Percentiles rank a stretch among this genome's conserved stretches.
Conservation (phyloP, 2,797 vertebrate species). For the Oreonectes daqikongensis region DNA sequence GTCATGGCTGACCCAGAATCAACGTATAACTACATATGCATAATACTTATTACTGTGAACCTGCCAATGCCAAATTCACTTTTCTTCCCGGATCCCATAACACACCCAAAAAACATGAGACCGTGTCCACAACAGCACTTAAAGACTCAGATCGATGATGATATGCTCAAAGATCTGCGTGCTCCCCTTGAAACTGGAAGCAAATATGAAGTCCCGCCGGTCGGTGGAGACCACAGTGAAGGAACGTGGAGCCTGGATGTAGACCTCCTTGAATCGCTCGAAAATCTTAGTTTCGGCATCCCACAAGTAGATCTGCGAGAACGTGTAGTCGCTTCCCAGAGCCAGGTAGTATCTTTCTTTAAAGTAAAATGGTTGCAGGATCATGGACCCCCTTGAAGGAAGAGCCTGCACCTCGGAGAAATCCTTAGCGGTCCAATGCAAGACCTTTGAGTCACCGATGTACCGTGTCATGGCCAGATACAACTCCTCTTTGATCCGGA, state of each 20-base stretch:
- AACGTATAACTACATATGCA: slow-evolving; percentile 12
- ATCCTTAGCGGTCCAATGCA: slow-evolving; percentile 91
- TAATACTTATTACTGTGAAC: slow-evolving; percentile 13
- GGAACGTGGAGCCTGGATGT: slow-evolving; percentile 94
- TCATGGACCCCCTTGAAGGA: slow-evolving; percentile 96
- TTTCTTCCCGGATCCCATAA: neutral
- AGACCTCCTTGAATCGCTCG: slow-evolving; percentile 93
- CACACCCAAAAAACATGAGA: slow-evolving; percentile 56
- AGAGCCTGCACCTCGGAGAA: slow-evolving; percentile 93
- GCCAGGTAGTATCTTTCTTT: slow-evolving; percentile 93
- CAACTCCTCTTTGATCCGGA: slow-evolving; percentile 86
- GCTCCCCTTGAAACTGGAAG: slow-evolving; percentile 97
- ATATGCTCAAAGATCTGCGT: slow-evolving; percentile 97
- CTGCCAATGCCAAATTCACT: slow-evolving; percentile 6
- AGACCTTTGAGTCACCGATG: slow-evolving; percentile 95
- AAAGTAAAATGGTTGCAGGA: slow-evolving; percentile 92
- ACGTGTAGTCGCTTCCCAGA: slow-evolving; percentile 96
- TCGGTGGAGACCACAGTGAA: slow-evolving; percentile 96
- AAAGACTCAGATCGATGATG: slow-evolving; percentile 90
- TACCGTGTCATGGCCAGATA: slow-evolving; percentile 94
- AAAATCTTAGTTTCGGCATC: slow-evolving; percentile 87
- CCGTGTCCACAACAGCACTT: slow-evolving; percentile 61
- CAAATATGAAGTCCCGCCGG: slow-evolving; percentile 95
- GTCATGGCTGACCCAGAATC: neutral
- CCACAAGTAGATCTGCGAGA: slow-evolving; percentile 97